Conservation (phyloP, 2,888 invertebrate species). For the Hypomecis atomaria region DNA sequence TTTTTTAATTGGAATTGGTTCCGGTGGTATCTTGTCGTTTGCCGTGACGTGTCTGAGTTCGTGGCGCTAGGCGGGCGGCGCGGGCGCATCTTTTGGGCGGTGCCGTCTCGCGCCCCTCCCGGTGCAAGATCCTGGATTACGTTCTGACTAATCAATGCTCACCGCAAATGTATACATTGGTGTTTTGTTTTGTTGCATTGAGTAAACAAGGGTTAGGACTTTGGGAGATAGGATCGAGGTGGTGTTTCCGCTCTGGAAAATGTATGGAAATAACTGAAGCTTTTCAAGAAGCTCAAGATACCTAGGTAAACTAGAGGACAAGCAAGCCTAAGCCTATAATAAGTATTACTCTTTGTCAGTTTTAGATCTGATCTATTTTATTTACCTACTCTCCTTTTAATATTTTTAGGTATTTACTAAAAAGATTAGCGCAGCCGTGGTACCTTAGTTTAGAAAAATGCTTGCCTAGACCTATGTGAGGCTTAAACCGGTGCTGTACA, state of each 20-base stretch:
- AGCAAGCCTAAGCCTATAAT: too few relatives aligned
- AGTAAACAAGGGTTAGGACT: slow-evolving; percentile 36
- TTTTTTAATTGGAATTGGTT: slow-evolving; percentile 28
- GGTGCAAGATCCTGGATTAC: slow-evolving; percentile 56
- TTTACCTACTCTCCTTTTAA: too few relatives aligned
- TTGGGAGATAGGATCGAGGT: neutral
- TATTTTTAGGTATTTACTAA: too few relatives aligned
- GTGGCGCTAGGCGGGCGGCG: slow-evolving; percentile 73
- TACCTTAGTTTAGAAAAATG: too few relatives aligned
- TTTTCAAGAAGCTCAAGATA: too few relatives aligned
- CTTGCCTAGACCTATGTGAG: too few relatives aligned
- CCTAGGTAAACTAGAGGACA: too few relatives aligned
- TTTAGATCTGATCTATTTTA: too few relatives aligned
- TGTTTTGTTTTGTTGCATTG: slow-evolving; percentile 42
- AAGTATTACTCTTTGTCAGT: too few relatives aligned
- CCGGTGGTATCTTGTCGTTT: slow-evolving; percentile 52
- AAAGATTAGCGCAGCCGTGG: too few relatives aligned
- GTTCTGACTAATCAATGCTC: slow-evolving; percentile 59
- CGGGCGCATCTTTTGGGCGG: slow-evolving; percentile 65
- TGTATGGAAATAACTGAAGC: too few relatives aligned
- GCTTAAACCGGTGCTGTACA: too few relatives aligned
- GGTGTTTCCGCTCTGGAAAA: neutral
- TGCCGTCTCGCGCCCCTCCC: slow-evolving; percentile 72
- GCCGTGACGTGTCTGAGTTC: slow-evolving; percentile 65
- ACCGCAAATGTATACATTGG: slow-evolving; percentile 20